Percentiles rank a stretch among this genome's conserved stretches.
phyloP scores from a whole-genome alignment of 2,797 vertebrate genomes.

The Hirundo rustica region DNA sequence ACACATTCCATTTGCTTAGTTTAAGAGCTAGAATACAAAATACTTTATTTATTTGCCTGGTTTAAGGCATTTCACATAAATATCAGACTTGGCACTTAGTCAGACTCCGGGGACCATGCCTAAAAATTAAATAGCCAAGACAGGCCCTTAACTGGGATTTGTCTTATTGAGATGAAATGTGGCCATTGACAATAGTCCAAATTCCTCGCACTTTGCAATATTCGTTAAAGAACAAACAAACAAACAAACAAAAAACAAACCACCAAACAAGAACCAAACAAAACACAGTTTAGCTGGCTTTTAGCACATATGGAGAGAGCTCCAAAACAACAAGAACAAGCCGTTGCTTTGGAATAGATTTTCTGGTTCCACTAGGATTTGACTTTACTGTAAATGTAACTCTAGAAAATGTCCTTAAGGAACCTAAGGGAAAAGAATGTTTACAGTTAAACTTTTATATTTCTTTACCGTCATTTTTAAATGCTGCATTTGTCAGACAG shows the following conservation, averaged over 20 bases:
- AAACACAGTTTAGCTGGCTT: background rate
- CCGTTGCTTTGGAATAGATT: background rate
- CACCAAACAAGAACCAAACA: background rate
- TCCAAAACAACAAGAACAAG: background rate
- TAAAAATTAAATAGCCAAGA: constrained; percentile 24
- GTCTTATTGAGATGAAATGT: constrained; percentile 23
- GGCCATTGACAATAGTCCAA: background rate
- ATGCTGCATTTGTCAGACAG: background rate
- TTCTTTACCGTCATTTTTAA: background rate
- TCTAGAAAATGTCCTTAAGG: background rate
- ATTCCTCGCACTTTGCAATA: background rate
- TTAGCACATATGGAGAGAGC: background rate
- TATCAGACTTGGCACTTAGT: constrained; percentile 6
- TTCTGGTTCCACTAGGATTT: background rate
- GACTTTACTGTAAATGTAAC: background rate
- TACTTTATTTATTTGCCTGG: constrained; percentile 7
- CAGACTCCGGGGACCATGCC: background rate
- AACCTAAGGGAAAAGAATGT: background rate
- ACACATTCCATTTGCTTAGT: background rate
- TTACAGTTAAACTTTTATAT: background rate
- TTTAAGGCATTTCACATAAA: constrained; percentile 37
- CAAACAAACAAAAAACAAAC: background rate
- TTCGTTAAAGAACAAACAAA: background rate
- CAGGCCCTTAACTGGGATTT: background rate
- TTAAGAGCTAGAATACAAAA: background rate